Base-by-base conservation (phyloP, 92 coral and sea anemone species). In the Galaxea fascicularis region DNA sequence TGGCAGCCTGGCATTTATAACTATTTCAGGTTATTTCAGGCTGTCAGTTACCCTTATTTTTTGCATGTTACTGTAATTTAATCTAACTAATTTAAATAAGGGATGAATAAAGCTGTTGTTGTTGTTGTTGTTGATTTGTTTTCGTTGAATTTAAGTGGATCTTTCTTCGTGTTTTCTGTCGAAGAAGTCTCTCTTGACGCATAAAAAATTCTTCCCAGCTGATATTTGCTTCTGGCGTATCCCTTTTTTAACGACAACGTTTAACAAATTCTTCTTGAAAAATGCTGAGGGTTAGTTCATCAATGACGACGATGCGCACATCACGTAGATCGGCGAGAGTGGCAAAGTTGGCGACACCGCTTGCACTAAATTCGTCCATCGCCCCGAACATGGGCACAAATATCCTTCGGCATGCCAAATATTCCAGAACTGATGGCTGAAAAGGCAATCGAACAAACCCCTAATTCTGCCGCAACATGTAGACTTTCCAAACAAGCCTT, bases 281-380 rank as follows among this genome's bases (percentile, higher is more conserved):
- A 18, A 69, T 89, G 16, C 74, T 66, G 4, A 83, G 82, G 18
- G 94, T 95, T 46, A 88, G 82, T 4, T 87, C 53, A 57, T 95
- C 98, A 44, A 82, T 93, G 78, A 85, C 92, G 76, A 95, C 95
- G 70, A 95, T 88, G 54, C 92, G 98, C 44, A 95, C 80, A n/a
- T 95, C 98, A 25, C 80, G 86, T 10, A 95, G 77, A 22, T 24
- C 18, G 26, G 68, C 51, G 11, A 75, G 77, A 22, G 29, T 21
- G 26, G 68, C 51, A 13, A 75, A 51, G 44, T 80, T 41, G 24
- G 81, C 22, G 10, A 8, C 78, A 28, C 30, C 71, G 6, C 78
- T 70, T 1, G 46, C 14, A 15, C 56, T 85, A 53, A 90, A 95
- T 10, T 22, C 82, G 18, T 80, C 93, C 10, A 91, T 91, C 2